Evolutionary conservation across 2,797 vertebrate species (phyloP), one percentile per base, ranked within the genome.

Genomic region (Mormyrops attenuatus): DNA sequence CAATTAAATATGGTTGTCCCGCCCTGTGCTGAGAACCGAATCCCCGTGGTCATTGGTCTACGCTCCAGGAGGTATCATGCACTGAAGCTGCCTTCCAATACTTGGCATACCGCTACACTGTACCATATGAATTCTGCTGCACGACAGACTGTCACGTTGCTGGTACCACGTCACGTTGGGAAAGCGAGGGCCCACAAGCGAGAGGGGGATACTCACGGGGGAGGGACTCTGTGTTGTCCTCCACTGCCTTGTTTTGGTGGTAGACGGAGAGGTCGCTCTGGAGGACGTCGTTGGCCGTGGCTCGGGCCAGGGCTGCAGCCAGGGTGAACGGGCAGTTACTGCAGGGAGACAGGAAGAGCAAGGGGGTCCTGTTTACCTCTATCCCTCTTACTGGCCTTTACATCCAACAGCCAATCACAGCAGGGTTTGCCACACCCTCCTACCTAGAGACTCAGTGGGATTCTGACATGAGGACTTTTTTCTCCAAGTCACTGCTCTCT

Each of bases 241-340:
- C 98, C 1, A 89, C 94, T 0, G 94, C 94, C 95, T 97, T 98
- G 92, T 94, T 96, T 90, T 97, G 93, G 93, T 96, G 96, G 93
- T 96, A 96, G 55, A 95, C 93, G 0, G 98, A 96, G 91, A 99
- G 97, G 93, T 99, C 98, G 0, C 95, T 97, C 96, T 98, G 97
- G 69, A 98, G 96, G 88, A 99, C 93, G 92, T 96, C 97, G 91
- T 98, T 98, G 34, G 98, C 96, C 0, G 98, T 98, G 69, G 97
- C 97, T 92, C 98, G 96, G 80, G 98, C 97, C 94, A 99, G 92
- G 41, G 97, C 98, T n/a, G 98, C 97, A 22, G 98, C 98, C 97
- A 99, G 94, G 91, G 98, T 97, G 88, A 98, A 99, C 0, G 98
- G 98, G 88, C 98, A 98, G 84, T 96, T 96, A 94, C 96, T 96